These are phyloP conservation scores for Toxostoma redivivum DNA, from an alignment of 2,113 vertebrate genomes.

Conservation along the genomic window DNA sequence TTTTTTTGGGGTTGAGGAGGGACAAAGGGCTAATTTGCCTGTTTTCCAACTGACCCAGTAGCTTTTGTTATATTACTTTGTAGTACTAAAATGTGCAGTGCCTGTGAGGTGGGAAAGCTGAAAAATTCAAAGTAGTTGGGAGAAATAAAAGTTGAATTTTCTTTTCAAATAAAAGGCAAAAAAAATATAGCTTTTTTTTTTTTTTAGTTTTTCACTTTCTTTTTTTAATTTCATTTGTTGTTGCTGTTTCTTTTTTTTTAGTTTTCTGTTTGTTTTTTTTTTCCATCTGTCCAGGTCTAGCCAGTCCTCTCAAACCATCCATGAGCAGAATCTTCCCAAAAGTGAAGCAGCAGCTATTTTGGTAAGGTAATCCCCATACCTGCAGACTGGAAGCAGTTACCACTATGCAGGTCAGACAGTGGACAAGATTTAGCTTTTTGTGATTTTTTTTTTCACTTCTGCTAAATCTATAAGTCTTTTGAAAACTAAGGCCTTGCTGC, in stretches of 20 bases:
- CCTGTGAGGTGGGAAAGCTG: background rate
- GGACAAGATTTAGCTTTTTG: background rate
- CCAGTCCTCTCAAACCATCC: background rate
- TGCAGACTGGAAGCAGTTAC: background rate
- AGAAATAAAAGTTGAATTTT: background rate
- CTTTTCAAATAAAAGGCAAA: background rate
- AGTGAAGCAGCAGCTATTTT: background rate
- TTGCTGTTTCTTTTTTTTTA: background rate
- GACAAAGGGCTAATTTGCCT: background rate
- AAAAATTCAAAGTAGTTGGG: background rate
- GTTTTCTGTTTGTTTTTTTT: background rate
- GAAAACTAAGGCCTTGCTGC: background rate
- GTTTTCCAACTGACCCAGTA: background rate
- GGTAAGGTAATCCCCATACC: background rate
- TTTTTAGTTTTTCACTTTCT: too few species aligned
- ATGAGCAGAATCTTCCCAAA: background rate
- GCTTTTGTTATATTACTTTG: background rate
- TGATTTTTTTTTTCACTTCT: background rate
- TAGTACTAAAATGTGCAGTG: background rate
- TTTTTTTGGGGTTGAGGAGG: background rate
- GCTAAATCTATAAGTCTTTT: background rate
- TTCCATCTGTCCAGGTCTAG: background rate
- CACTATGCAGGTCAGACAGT: background rate
- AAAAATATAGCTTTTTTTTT: fast-evolving
- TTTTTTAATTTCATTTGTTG: background rate